These are phyloP conservation scores for Labeo rohita DNA, from an alignment of 2,113 vertebrate species.

Conservation along the genomic window DNA sequence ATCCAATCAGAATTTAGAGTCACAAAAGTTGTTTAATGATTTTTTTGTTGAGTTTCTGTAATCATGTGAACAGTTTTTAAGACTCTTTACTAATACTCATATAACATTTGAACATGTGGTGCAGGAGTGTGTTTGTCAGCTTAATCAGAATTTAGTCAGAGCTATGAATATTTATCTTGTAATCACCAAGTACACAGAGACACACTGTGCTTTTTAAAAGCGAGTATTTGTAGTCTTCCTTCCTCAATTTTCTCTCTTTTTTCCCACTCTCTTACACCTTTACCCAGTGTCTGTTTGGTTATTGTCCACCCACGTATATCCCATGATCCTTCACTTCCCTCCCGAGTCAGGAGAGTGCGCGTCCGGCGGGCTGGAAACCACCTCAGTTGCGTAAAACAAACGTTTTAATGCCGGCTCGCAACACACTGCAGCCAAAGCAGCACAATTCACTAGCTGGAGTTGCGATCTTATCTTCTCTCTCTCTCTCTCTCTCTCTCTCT, in stretches of 20 bases:
- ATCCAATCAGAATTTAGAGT: not conserved
- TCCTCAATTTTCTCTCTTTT: slow-evolving; percentile 15
- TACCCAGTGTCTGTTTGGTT: not conserved
- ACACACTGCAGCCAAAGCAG: slow-evolving; percentile 27
- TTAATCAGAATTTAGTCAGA: not conserved
- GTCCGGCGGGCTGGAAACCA: slow-evolving; percentile 14
- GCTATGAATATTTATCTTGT: not conserved
- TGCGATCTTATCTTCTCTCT: slow-evolving; percentile 2
- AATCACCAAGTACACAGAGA: not conserved
- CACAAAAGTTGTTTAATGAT: not conserved
- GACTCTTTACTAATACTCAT: not conserved
- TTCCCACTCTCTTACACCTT: slow-evolving; percentile 8
- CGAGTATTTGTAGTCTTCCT: not conserved
- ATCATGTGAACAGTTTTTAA: not conserved
- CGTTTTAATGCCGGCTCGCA: slow-evolving; percentile 61
- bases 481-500: slow-evolving; percentile 50
- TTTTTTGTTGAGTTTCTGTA: not conserved
- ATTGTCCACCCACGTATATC: slow-evolving; percentile 8
- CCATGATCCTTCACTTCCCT: slow-evolving; percentile 7
- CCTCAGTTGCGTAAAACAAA: slow-evolving; percentile 57
- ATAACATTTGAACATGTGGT: no score
- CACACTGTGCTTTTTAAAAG: not conserved
- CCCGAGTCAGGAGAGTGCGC: not conserved
- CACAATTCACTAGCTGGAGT: slow-evolving; percentile 11
- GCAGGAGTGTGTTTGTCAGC: not conserved